Conservation (phyloP, 2,113 vertebrate genomes). For the Forbesichthys papilliferus region DNA sequence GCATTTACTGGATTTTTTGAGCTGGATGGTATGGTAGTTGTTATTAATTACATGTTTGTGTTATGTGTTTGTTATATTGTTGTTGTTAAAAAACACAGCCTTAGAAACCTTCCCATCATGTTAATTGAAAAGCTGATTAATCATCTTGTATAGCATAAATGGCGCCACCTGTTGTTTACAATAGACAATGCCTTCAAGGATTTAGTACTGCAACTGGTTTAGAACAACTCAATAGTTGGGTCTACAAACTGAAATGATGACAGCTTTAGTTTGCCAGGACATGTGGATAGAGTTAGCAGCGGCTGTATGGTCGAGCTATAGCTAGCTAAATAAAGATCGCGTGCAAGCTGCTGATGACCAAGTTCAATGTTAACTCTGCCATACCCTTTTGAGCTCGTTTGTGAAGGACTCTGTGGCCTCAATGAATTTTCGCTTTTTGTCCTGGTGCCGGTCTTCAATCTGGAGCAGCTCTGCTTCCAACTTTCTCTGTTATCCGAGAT, state of each 20-base stretch:
- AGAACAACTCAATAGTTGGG: constrained; percentile 30
- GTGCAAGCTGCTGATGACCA: constrained; percentile 40
- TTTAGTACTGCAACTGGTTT: constrained; percentile 24
- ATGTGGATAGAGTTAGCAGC: constrained; percentile 58
- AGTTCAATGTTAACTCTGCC: constrained; percentile 14
- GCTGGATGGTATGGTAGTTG: no score
- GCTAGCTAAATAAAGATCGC: constrained; percentile 40
- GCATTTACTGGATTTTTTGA: no score
- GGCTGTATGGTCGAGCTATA: constrained; percentile 42
- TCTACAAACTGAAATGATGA: constrained; percentile 46
- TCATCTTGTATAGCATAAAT: constrained; percentile 32
- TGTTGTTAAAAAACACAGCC: neutral
- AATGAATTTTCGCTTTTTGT: constrained; percentile 97
- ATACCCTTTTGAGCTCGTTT: constrained; percentile 95
- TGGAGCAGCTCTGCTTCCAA: constrained; percentile 96
- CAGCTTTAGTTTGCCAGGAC: constrained; percentile 48
- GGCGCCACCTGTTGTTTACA: constrained; percentile 53
- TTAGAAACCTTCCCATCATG: neutral
- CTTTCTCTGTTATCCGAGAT: constrained; percentile 83
- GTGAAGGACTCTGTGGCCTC: constrained; percentile 97
- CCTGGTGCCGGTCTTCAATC: constrained; percentile 96
- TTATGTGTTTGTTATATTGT: no score
- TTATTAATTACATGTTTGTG: no score
- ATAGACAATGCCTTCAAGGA: constrained; percentile 15
- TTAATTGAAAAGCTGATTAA: neutral